These are phyloP conservation scores for Drosophila santomea DNA, from an alignment of 1,140 invertebrate genomes.

Conservation along the genomic window DNA sequence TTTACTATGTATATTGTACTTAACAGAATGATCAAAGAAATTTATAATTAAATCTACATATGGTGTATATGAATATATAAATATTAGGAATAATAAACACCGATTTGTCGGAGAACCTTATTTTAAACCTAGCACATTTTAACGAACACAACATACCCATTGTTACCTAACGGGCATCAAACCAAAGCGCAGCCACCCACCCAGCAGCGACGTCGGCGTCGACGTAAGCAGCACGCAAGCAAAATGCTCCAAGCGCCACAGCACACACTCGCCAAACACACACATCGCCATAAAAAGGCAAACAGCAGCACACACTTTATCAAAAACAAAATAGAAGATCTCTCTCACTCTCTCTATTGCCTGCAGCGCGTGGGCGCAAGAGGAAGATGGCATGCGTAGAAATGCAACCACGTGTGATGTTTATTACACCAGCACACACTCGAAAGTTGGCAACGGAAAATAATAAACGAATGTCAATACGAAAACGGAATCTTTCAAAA, in stretches of 20 bases:
- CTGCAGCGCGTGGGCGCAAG: slow-evolving; percentile 20
- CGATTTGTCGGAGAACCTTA: too few species aligned
- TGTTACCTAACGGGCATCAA: slow-evolving; percentile 1
- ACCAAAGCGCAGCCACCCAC: slow-evolving; percentile 61
- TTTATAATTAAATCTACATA: not conserved
- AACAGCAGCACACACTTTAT: slow-evolving; percentile 57
- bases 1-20: too few species aligned
- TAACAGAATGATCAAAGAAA: not conserved
- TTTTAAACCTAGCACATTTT: not conserved
- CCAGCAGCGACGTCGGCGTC: slow-evolving; percentile 40
- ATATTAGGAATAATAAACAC: too few species aligned
- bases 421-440: slow-evolving; percentile 60
- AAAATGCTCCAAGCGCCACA: slow-evolving; percentile 57
- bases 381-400: slow-evolving; percentile 39
- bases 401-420: slow-evolving; percentile 80
- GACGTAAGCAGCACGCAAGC: slow-evolving; percentile 34
- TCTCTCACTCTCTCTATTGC: slow-evolving; percentile 2
- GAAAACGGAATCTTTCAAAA: slow-evolving; percentile 76
- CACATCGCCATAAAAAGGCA: slow-evolving; percentile 37
- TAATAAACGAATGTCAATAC: slow-evolving; percentile 73
- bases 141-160: not conserved
- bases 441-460: slow-evolving; percentile 25
- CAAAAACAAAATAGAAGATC: slow-evolving; percentile 50
- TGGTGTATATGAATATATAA: too few species aligned
- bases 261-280: slow-evolving; percentile 14